These are phyloP conservation scores for Laspeyria flexula DNA, from an alignment of 2,888 invertebrate genomes.

Conservation along the genomic window DNA sequence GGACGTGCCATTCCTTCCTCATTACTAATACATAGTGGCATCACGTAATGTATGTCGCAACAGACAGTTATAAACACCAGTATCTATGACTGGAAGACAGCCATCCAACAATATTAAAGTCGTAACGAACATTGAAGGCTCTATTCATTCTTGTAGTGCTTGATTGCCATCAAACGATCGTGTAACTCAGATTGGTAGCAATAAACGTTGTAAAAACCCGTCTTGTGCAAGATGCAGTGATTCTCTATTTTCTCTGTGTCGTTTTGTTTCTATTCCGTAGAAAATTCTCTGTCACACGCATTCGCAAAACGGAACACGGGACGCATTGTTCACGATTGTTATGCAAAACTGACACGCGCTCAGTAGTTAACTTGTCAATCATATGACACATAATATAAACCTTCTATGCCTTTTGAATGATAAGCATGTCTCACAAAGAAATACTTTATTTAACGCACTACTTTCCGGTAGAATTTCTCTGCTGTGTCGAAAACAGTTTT, in stretches of 20 bases:
- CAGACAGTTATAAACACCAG: constrained; percentile 50
- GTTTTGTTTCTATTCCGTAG: constrained; percentile 32
- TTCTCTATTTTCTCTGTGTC: constrained; percentile 7
- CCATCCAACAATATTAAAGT: constrained; percentile 18
- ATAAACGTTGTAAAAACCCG: constrained; percentile 38
- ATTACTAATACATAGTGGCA: constrained; percentile 46
- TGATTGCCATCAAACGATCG: constrained; percentile 23
- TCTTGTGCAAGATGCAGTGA: constrained; percentile 8
- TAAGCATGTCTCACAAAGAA: constrained; percentile 46
- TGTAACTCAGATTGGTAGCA: constrained; percentile 38
- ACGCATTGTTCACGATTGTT: constrained; percentile 65
- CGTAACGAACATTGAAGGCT: constrained; percentile 5
- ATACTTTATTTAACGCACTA: constrained; percentile 22
- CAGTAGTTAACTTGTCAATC: constrained; percentile 58
- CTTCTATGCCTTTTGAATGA: constrained; percentile 49
- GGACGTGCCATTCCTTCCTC: constrained; percentile 45
- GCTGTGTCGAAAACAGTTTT: constrained; percentile 26
- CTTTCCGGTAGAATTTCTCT: constrained; percentile 15
- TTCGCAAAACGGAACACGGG: constrained; percentile 50
- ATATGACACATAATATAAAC: constrained; percentile 63
- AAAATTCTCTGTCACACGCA: constrained; percentile 45
- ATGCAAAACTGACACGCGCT: constrained; percentile 67
- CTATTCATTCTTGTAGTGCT: constrained; percentile 12
- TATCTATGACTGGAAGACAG: constrained; percentile 49
- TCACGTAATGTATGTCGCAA: constrained; percentile 57